phyloP scores from a whole-genome alignment of 2,888 invertebrate species.

The Sturmia bella region DNA sequence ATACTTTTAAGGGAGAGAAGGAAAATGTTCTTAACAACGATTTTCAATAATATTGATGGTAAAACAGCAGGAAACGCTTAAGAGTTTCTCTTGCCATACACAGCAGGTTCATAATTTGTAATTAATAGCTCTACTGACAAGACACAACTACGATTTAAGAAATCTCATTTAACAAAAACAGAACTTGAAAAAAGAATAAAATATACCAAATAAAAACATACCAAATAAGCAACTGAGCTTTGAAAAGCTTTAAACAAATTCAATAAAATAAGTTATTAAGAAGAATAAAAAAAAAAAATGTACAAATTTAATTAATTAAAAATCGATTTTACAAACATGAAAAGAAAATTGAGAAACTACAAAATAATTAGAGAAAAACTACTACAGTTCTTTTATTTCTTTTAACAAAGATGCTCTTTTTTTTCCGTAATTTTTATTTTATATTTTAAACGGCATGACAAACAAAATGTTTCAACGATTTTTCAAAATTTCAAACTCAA shows the following conservation, averaged over 20 bases:
- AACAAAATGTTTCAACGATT: constrained; percentile 49
- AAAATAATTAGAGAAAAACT: constrained; percentile 48
- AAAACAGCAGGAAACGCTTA: constrained; percentile 53
- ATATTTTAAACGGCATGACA: constrained; percentile 61
- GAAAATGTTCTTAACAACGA: constrained; percentile 38
- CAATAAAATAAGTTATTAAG: constrained; percentile 11
- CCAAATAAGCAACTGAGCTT: constrained; percentile 41
- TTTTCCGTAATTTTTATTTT: constrained; percentile 5
- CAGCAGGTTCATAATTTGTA: constrained; percentile 32
- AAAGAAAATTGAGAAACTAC: constrained; percentile 36
- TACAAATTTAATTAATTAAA: constrained; percentile 18
- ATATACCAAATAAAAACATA: constrained; percentile 12
- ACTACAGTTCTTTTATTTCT: constrained; percentile 53
- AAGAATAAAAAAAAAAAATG: constrained; percentile 9
- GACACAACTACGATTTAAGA: constrained; percentile 55
- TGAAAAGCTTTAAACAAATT: constrained; percentile 55
- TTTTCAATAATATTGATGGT: constrained; percentile 52
- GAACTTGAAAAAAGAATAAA: constrained; percentile 22
- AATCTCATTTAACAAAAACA: constrained; percentile 19
- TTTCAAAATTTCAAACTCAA: constrained; percentile 54
- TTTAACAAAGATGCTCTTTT: constrained; percentile 19
- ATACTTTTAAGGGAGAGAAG: constrained; percentile 18
- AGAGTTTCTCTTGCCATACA: constrained; percentile 46
- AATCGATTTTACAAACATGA: constrained; percentile 4
- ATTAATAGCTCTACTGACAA: constrained; percentile 59